phyloP scores from a whole-genome alignment of 2,797 vertebrate species.

The Macropodus opercularis region DNA sequence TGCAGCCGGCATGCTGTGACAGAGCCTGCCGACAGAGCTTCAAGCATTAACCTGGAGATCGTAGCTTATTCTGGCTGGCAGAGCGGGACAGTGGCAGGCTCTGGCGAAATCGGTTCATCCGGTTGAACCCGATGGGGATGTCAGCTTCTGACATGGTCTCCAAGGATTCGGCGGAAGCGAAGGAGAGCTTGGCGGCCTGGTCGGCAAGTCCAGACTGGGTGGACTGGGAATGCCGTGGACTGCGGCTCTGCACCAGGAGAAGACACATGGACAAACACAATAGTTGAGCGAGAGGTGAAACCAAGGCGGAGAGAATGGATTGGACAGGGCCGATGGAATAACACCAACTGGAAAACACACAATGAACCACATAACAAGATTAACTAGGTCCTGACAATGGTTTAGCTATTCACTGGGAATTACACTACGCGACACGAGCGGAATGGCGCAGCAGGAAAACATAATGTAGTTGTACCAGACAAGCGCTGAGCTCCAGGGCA shows the following conservation, averaged over 20 bases:
- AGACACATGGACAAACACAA: slow-evolving; percentile 29
- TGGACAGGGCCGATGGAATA: slow-evolving; percentile 46
- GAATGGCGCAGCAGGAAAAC: slow-evolving; percentile 36
- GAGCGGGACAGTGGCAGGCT: slow-evolving; percentile 95
- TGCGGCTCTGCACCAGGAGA: slow-evolving; percentile 86
- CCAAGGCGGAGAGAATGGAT: slow-evolving; percentile 59
- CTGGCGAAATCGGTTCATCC: slow-evolving; percentile 98
- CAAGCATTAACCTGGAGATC: slow-evolving; percentile 89
- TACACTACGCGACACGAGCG: slow-evolving; percentile 44
- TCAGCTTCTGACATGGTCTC: slow-evolving; percentile 99
- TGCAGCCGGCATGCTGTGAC: slow-evolving; percentile 27
- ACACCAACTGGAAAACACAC: slow-evolving; percentile 53
- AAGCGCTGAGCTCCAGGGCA: slow-evolving; percentile 16
- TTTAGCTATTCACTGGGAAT: slow-evolving; percentile 63
- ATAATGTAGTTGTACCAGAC: slow-evolving; percentile 27
- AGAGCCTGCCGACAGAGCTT: slow-evolving; percentile 23
- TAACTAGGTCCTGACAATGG: slow-evolving; percentile 61
- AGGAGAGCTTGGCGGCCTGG: slow-evolving; percentile 96
- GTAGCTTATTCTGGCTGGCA: slow-evolving; percentile 97
- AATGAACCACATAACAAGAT: slow-evolving; percentile 67
- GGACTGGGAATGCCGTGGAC: slow-evolving; percentile 94
- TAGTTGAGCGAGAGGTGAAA: slow-evolving; percentile 49
- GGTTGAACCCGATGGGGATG: slow-evolving; percentile 94
- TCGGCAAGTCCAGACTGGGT: slow-evolving; percentile 96
- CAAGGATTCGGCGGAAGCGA: slow-evolving; percentile 95